A percentile compares a stretch with the other conserved stretches of the same genome.
Conservation (phyloP, 2,888 invertebrate genomes). For the Philereme vetulata region DNA sequence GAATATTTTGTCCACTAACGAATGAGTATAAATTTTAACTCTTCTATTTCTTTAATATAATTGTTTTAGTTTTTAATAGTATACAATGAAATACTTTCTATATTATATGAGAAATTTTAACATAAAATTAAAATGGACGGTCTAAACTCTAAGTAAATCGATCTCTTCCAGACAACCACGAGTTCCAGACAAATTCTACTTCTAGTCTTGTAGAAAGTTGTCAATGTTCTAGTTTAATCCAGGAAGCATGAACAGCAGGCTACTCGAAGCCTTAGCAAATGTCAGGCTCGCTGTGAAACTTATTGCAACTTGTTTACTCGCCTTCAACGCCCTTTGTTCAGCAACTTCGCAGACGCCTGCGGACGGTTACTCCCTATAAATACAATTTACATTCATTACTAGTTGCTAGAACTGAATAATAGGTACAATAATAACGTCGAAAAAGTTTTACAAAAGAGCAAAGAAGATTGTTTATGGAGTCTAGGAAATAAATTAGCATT, state of each 20-base stretch:
- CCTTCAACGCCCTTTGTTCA: constrained; percentile 72
- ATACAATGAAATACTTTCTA: too few species aligned
- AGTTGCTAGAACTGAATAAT: constrained; percentile 50
- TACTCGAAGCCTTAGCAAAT: constrained; percentile 43
- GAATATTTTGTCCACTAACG: too few species aligned
- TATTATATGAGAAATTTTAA: too few species aligned
- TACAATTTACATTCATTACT: constrained; percentile 74
- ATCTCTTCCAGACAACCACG: too few species aligned
- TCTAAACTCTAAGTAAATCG: too few species aligned
- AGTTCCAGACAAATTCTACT: background rate
- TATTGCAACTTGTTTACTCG: constrained; percentile 78
- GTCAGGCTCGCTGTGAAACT: constrained; percentile 65
- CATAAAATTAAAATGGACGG: too few species aligned
- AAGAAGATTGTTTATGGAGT: constrained; percentile 19
- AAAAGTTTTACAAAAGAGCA: constrained; percentile 20
- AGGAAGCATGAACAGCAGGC: constrained; percentile 2
- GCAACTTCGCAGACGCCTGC: constrained; percentile 70
- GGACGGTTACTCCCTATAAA: constrained; percentile 68
- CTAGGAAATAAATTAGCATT: constrained; percentile 14
- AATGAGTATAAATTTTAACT: too few species aligned
- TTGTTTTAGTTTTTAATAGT: too few species aligned
- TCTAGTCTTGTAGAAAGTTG: background rate
- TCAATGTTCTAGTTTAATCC: background rate
- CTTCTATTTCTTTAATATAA: too few species aligned
- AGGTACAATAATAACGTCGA: constrained; percentile 40